Base-by-base conservation (phyloP, 2,113 vertebrate species). In the Anhinga rufa region DNA sequence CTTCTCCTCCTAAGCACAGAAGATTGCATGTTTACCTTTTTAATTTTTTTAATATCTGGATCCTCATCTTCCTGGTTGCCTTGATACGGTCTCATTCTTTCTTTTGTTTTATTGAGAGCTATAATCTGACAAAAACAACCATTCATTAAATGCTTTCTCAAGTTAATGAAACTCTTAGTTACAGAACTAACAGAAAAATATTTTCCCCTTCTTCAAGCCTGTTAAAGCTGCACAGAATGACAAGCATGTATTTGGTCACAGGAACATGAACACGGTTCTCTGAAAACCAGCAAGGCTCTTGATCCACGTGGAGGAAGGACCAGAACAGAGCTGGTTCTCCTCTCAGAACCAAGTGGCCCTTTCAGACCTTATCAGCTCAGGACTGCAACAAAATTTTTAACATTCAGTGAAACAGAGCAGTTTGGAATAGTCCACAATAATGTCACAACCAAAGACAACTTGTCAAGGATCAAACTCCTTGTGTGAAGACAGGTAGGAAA, bases 31-130 rank as follows among this genome's bases (percentile, higher is more conserved):
- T 71, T 95, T 98, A 99, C 99, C 99, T 99, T 99, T 97, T 99
- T 99, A 86, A 99, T 99, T 97, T 99, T 99, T 98, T 99, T 99
- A 78, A 99, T 99, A 93, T 99, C 99, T 21, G 99, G 99, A 92
- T 99, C 99, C 68, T 99, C 99, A 7, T 99, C 99, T 92, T 99
- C 99, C 71, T 99, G 99, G 94, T 98, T 98, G 76, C 98, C 98
- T 75, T 99, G 99, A 95, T 99, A 99, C 54, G 99, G 99, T 54
- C 99, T 95, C 99, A 99, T 99, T 83, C 99, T 98, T 97, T 99
- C 99, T 98, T 99, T 99, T 60, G 99, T 99, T 98, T 99, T 99
- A 98, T 99, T 99, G 88, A 99, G 98, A 68, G 99, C 99, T 48
- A 99, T 66, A 94, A 99, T 99, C 99, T 99, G 93, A 94, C 20